Conservation (phyloP, 2,888 invertebrate species). For the Platycheirus rosarum region DNA sequence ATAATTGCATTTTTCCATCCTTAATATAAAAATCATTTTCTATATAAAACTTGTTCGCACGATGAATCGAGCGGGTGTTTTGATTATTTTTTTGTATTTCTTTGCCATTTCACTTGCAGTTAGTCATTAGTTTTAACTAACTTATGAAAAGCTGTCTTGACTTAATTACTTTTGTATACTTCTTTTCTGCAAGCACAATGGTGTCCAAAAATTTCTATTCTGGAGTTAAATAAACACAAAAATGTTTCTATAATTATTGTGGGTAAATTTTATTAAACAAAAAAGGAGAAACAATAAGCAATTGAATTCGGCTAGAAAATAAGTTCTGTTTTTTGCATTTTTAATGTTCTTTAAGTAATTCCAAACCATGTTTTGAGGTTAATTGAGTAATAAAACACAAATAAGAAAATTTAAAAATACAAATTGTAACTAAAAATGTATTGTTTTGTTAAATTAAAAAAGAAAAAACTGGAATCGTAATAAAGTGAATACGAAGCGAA, state of each 20-base stretch:
- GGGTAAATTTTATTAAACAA: background rate
- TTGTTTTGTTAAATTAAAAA: conserved; percentile 67
- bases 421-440: conserved; percentile 41
- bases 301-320: conserved; percentile 24
- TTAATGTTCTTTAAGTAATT: conserved; percentile 29
- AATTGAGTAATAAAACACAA: conserved; percentile 44
- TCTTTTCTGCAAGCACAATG: conserved; percentile 13
- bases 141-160: background rate
- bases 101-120: background rate
- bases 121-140: background rate
- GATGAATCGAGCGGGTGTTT: conserved; percentile 10
- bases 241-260: conserved; percentile 3
- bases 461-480: conserved; percentile 38
- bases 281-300: conserved; percentile 23
- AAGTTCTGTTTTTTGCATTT: conserved; percentile 29
- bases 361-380: too few relatives aligned
- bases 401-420: conserved; percentile 15
- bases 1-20: conserved; percentile 47
- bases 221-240: background rate
- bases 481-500: conserved; percentile 67
- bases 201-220: background rate
- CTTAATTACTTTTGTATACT: background rate
- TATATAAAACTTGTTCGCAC: conserved; percentile 24
- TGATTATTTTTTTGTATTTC: too few relatives aligned
- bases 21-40: conserved; percentile 25